Base-by-base conservation (phyloP, 1,140 invertebrate species). In the Drosophila kanapiae region DNA sequence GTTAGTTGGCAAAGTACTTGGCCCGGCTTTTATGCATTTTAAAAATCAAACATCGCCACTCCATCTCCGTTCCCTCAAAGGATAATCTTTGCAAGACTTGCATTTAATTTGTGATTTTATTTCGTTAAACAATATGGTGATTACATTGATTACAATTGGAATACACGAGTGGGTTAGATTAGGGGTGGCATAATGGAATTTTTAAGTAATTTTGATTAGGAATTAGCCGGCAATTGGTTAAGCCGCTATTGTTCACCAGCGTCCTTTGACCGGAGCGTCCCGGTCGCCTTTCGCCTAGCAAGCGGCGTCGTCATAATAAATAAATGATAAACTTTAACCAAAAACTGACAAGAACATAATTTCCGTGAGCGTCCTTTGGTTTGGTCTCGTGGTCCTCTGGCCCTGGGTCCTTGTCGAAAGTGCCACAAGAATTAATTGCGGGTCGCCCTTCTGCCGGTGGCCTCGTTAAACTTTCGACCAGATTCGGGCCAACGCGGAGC, bases 371-470 rank as follows among this genome's bases (percentile, higher is more conserved):
- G 48, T 49, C 48, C 48, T n/a, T 51, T 13, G 63, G 49, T 31
- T 23, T 23, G 7, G 13, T 48, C 23, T 29, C 6, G 43, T 16
- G 18, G 51, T 49, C 37, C 42, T 42, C 42, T 42, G 16, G 31
- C 38, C 31, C 27, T 16, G 31, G 40, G 42, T 67, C 56, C 75
- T 67, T 77, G 74, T 77, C 68, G 69, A 68, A 65, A 60, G 43
- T n/a, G n/a, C 65, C 76, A 69, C 83, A 57, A 51, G 63, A 88
- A 88, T 88, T 87, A 87, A 87, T 88, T 87, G 83, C 64, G 77
- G 72, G 64, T 84, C 68, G 65, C 54, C 31, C 51, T 38, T 37
- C 18, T 27, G 23, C 43, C 49, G 43, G 35, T 72, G 53, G 37
- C 70, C 65, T 79, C 75, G 80, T 80, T 90, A 75, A 84, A 84